These are phyloP conservation scores for Alexandromys fortis DNA, from an alignment of 2,113 vertebrate species.

Conservation along the genomic window DNA sequence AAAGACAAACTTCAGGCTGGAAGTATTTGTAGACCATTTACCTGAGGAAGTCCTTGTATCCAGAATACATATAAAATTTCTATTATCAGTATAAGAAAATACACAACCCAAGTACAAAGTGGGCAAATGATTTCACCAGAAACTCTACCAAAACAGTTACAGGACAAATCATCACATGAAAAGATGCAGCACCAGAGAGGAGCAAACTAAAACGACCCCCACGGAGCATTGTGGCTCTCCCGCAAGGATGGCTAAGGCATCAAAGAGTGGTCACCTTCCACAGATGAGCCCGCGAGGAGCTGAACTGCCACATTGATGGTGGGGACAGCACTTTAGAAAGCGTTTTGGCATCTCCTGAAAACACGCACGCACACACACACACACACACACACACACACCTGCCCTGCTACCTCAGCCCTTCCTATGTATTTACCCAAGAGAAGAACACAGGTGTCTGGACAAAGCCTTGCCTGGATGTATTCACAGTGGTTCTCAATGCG, in stretches of 20 bases:
- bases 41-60: background rate
- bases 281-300: rapidly evolving
- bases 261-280: background rate
- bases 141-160: background rate
- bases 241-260: background rate
- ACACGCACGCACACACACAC: background rate
- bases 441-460: background rate
- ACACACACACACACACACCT: background rate
- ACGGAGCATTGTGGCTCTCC: background rate
- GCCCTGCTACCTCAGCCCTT: background rate
- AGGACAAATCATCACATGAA: background rate
- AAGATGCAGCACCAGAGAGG: background rate
- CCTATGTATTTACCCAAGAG: background rate
- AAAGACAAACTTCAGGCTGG: background rate
- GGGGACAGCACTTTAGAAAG: background rate
- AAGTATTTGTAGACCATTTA: background rate
- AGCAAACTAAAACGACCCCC: background rate
- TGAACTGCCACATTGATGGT: background rate
- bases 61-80: background rate
- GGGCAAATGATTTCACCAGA: background rate
- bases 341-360: background rate
- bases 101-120: background rate
- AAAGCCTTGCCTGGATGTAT: rapidly evolving
- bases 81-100: background rate
- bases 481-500: background rate